phyloP scores from a whole-genome alignment of 2,113 vertebrate genomes.

The Perca schrenkii region DNA sequence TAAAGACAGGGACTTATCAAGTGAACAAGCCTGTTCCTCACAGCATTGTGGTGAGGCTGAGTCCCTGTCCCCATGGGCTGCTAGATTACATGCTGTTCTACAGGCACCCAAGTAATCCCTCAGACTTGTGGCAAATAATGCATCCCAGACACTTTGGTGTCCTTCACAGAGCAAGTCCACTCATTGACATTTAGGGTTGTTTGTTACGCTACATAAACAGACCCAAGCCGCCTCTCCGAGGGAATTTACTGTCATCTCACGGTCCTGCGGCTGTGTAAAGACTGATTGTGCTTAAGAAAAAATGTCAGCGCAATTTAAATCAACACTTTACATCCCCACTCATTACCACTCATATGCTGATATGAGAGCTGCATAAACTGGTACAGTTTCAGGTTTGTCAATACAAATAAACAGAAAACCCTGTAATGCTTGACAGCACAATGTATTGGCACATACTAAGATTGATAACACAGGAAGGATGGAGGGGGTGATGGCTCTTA shows the following conservation, averaged over 20 bases:
- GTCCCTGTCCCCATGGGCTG: conserved; percentile 79
- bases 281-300: conserved; percentile 53
- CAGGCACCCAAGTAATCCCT: conserved; percentile 83
- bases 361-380: conserved; percentile 44
- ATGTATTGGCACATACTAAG: conserved; percentile 48
- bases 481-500: conserved; percentile 21
- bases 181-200: conserved; percentile 83
- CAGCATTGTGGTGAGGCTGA: conserved; percentile 74
- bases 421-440: conserved; percentile 36
- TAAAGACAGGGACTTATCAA: conserved; percentile 72
- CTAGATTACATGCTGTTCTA: conserved; percentile 86
- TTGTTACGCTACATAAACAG: conserved; percentile 76
- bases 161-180: conserved; percentile 82
- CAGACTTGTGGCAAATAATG: conserved; percentile 77
- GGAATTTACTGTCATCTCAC: conserved; percentile 67
- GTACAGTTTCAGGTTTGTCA: conserved; percentile 52
- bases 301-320: conserved; percentile 58
- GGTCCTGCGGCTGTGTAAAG: conserved; percentile 47
- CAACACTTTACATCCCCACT: conserved; percentile 37
- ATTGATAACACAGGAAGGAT: conserved; percentile 35
- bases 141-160: conserved; percentile 77
- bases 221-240: conserved; percentile 48
- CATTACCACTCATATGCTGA: conserved; percentile 43
- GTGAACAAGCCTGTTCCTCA: conserved; percentile 69
- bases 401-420: conserved; percentile 53